These are phyloP conservation scores for Campylomormyrus numenius DNA, from an alignment of 2,113 vertebrate genomes.

Conservation along the genomic window DNA sequence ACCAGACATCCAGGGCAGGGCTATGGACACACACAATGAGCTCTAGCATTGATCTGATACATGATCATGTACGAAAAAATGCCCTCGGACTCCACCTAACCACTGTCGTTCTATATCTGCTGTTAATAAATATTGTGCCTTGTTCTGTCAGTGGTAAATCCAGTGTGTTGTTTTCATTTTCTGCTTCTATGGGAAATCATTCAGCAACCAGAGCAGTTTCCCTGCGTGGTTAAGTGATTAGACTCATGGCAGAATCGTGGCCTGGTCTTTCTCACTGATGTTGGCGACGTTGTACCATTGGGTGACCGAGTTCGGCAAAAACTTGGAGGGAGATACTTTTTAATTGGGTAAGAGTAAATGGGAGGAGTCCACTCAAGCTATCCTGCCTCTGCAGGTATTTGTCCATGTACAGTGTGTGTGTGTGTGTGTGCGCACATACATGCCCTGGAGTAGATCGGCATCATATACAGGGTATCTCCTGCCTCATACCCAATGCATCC, in stretches of 20 bases:
- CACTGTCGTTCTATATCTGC: not conserved
- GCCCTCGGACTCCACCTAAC: not conserved
- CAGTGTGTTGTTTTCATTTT: not conserved
- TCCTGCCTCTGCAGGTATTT: not conserved
- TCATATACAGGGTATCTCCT: not conserved
- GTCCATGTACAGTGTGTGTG: not conserved
- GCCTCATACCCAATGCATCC: not conserved
- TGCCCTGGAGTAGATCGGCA: not conserved
- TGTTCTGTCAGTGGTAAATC: not conserved
- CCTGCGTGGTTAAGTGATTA: not conserved
- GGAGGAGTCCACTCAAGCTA: not conserved
- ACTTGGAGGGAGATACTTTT: not conserved
- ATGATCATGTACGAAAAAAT: slow-evolving; percentile 1
- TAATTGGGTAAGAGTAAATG: not conserved
- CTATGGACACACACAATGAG: not conserved
- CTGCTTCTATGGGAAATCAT: not conserved
- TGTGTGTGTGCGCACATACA: not conserved
- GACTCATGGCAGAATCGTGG: not conserved
- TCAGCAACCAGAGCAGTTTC: not conserved
- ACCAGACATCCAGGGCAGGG: not conserved
- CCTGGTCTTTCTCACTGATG: not conserved
- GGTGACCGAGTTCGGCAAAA: not conserved
- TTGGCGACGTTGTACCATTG: not conserved
- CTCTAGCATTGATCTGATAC: not conserved
- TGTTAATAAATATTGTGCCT: slow-evolving; percentile 7